These are phyloP conservation scores for Tinea pellionella DNA, from an alignment of 2,888 invertebrate species.

Conservation along the genomic window DNA sequence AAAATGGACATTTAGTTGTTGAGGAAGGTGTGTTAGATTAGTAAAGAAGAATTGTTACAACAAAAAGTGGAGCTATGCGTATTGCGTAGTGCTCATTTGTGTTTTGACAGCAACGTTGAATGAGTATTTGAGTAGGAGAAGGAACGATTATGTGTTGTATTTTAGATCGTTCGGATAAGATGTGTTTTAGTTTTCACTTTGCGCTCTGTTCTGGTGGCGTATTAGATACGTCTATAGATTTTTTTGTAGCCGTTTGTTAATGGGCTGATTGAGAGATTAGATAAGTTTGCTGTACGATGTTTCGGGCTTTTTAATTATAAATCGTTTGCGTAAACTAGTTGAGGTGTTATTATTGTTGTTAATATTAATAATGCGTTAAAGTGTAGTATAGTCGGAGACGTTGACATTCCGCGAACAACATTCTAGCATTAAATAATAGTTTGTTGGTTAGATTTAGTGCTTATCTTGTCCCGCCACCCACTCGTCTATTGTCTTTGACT, in stretches of 20 bases:
- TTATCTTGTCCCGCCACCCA: conserved; percentile 12
- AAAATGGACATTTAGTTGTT: background rate
- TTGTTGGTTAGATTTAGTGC: background rate
- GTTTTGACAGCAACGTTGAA: conserved; percentile 61
- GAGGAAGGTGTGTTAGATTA: too few species aligned
- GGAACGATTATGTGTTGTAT: conserved; percentile 57
- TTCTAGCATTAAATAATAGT: background rate
- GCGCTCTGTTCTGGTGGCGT: conserved; percentile 22
- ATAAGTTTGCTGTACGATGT: conserved; percentile 25
- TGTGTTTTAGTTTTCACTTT: conserved; percentile 29
- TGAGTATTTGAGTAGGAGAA: conserved; percentile 36
- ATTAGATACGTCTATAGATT: conserved; percentile 37
- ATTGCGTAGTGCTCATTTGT: conserved; percentile 27
- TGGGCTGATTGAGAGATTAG: conserved; percentile 58
- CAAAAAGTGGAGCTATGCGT: background rate
- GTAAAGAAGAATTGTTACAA: background rate
- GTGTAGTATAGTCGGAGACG: too few species aligned
- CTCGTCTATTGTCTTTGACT: conserved; percentile 19
- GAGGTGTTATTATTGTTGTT: background rate
- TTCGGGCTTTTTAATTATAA: conserved; percentile 1
- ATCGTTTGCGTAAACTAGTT: background rate
- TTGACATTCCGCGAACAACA: too few species aligned
- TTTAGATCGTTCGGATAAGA: conserved; percentile 55
- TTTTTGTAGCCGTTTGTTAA: conserved; percentile 54
- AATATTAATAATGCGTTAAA: too few species aligned